Conservation (phyloP, 2,113 vertebrate species). For the Ailuropoda melanoleuca region DNA sequence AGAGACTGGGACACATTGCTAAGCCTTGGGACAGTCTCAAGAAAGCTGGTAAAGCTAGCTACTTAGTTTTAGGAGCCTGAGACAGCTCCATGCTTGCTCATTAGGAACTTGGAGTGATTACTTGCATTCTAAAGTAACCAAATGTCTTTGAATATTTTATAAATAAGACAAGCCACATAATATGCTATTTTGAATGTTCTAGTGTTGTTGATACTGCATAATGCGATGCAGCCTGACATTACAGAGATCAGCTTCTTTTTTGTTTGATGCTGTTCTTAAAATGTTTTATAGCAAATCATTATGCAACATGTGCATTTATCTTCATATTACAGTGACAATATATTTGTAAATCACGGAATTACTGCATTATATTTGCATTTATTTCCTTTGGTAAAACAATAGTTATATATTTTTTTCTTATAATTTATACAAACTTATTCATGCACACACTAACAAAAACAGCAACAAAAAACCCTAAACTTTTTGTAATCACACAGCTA, state of each 20-base stretch:
- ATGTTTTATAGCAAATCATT: constrained; percentile 68
- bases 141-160: constrained; percentile 58
- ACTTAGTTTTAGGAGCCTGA: background rate
- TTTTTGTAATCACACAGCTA: constrained; percentile 10
- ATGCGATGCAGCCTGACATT: constrained; percentile 24
- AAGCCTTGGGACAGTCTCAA: background rate
- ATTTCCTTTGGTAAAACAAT: constrained; percentile 65
- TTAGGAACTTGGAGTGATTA: constrained; percentile 11
- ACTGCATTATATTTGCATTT: constrained; percentile 66
- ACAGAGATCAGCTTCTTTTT: constrained; percentile 31
- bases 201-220: constrained; percentile 48
- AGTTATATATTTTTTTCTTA: constrained; percentile 43
- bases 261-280: constrained; percentile 53
- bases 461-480: background rate
- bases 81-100: background rate
- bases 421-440: constrained; percentile 57
- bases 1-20: background rate
- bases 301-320: constrained; percentile 68
- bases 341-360: constrained; percentile 65
- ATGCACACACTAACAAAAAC: background rate
- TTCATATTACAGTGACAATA: constrained; percentile 59
- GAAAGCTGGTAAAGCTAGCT: background rate
- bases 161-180: constrained; percentile 50
- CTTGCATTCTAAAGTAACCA: constrained; percentile 32
- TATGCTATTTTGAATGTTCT: constrained; percentile 53